Evolutionary conservation across 2,888 invertebrate species (phyloP), one percentile per base, ranked within the genome.

Genomic region (Pachliopta kotzebuea): DNA sequence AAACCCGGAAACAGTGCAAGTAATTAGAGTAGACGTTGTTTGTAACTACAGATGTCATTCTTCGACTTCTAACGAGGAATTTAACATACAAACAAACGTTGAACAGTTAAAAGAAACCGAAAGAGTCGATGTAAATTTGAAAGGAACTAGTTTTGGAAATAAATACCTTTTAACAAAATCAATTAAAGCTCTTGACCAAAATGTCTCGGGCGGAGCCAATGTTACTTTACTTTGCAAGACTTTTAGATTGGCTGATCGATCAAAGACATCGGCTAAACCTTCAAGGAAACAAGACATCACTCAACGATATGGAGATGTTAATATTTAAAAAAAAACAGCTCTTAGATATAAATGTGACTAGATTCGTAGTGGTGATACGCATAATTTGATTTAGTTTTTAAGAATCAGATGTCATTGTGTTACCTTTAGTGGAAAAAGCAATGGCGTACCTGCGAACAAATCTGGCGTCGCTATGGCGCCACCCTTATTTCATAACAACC

Each of bases 11-110:
- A 90, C 91, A 0, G 81, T 90, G 14, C 91, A 92, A 76, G 84
- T 92, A 2, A 92, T 92, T 24, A 79, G 92, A 74, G 92, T 92
- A 0, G 92, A 92, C 67, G 90, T 92, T 9, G 86, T 92, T 14
- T 86, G 89, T 67, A 87, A 88, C 69, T 77, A 83, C 67, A 80
- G 75, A 59, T 71, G 71, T 49, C 79, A 74, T 53, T 76, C 84
- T 0, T 68, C 77, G 0, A 68, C 75, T 42, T 83, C 83, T 58
- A 76, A 74, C 53, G 83, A 85, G 23, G 81, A 85, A 18, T 75
- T 68, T 63, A 81, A 74, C 58, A 74, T 71, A 63, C 69, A 71
- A 56, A 68, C 69, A 63, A 67, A 62, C 24, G 9, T 70, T 56
- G 59, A 70, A 45, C 49, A 69, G 29, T n/a, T 65, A 57, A 53